Conservation (phyloP, 2,113 vertebrate genomes). For the Ellobius talpinus region DNA sequence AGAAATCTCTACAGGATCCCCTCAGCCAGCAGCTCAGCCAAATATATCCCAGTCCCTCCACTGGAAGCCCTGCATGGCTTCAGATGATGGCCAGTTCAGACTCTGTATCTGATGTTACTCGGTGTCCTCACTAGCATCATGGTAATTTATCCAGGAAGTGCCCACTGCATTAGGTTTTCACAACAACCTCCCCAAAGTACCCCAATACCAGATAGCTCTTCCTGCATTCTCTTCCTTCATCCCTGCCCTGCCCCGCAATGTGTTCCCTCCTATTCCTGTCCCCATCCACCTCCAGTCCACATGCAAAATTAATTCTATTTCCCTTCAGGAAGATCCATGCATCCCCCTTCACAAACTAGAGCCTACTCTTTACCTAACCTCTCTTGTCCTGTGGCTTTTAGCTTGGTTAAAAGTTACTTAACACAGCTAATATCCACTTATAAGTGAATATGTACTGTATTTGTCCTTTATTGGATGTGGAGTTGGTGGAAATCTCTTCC, state of each 20-base stretch:
- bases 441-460: background rate
- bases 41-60: background rate
- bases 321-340: too few relatives aligned
- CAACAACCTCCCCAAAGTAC: background rate
- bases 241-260: background rate
- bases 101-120: background rate
- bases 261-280: background rate
- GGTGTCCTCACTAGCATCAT: too few relatives aligned
- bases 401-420: too few relatives aligned
- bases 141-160: background rate
- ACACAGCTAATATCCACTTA: background rate
- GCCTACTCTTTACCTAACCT: too few relatives aligned
- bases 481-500: too few relatives aligned
- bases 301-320: background rate
- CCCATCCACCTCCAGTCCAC: background rate
- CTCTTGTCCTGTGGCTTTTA: too few relatives aligned
- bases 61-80: background rate
- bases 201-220: background rate
- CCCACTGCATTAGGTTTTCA: background rate
- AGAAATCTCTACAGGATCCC: background rate
- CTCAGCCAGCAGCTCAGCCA: background rate
- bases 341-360: too few relatives aligned
- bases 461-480: background rate
- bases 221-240: background rate
- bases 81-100: background rate